phyloP scores from a whole-genome alignment of 2,797 vertebrate species.

The Taenioides sp. region DNA sequence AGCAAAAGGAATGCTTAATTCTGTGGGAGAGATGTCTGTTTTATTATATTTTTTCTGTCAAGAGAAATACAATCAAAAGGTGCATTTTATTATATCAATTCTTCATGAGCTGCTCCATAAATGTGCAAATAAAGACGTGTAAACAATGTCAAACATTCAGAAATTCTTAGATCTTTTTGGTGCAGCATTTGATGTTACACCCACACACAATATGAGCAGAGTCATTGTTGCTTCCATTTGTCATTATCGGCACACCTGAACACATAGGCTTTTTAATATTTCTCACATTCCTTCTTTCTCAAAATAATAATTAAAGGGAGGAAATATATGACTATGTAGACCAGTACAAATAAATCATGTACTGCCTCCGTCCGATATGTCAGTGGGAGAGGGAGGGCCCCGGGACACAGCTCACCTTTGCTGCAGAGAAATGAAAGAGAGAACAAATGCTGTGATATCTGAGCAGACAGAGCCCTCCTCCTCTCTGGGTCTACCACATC shows the following conservation, averaged over 20 bases:
- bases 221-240: not conserved
- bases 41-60: too few relatives aligned
- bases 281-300: not conserved
- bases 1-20: too few relatives aligned
- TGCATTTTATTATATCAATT: too few relatives aligned
- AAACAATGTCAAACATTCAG: too few relatives aligned
- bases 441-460: constrained; percentile 49
- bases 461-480: constrained; percentile 34
- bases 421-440: constrained; percentile 54
- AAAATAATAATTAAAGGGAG: constrained; percentile 15
- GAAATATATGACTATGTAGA: constrained; percentile 12
- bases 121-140: too few relatives aligned
- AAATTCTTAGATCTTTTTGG: too few relatives aligned
- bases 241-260: not conserved
- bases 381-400: constrained; percentile 31
- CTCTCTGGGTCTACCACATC: constrained; percentile 33
- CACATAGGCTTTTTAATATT: not conserved
- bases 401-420: constrained; percentile 59
- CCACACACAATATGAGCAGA: too few relatives aligned
- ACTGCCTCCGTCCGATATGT: constrained; percentile 49
- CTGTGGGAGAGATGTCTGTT: too few relatives aligned
- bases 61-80: too few relatives aligned
- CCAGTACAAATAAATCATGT: constrained; percentile 34
- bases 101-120: too few relatives aligned
- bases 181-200: too few relatives aligned